These are phyloP conservation scores for Chamaetylas fuelleborni DNA, from an alignment of 2,113 vertebrate genomes.

Conservation along the genomic window DNA sequence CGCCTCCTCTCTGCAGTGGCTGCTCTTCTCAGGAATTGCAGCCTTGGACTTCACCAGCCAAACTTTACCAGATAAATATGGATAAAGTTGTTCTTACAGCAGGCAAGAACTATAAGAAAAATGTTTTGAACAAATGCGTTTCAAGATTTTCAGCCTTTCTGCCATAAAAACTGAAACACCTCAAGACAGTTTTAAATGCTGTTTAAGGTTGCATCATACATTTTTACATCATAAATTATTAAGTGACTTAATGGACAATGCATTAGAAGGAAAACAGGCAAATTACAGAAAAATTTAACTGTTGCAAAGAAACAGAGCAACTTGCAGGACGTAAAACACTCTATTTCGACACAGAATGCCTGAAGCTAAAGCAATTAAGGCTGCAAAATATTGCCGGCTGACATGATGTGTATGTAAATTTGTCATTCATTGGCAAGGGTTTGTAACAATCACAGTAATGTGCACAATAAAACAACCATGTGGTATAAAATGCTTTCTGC, in stretches of 20 bases:
- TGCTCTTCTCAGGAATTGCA: background rate
- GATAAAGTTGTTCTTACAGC: background rate
- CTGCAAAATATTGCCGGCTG: slow-evolving; percentile 84
- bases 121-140: slow-evolving; percentile 37
- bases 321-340: slow-evolving; percentile 81
- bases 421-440: slow-evolving; percentile 84
- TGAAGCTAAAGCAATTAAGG: slow-evolving; percentile 85
- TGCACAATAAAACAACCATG: slow-evolving; percentile 73
- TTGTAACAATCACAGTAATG: slow-evolving; percentile 76
- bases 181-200: slow-evolving; percentile 55
- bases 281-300: slow-evolving; percentile 85
- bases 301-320: slow-evolving; percentile 79
- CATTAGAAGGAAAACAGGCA: slow-evolving; percentile 80
- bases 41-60: background rate
- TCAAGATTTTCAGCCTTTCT: slow-evolving; percentile 27
- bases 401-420: slow-evolving; percentile 86
- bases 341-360: slow-evolving; percentile 81
- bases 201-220: slow-evolving; percentile 68
- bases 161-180: slow-evolving; percentile 7
- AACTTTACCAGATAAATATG: background rate
- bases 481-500: slow-evolving; percentile 71
- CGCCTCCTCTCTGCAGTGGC: rapidly evolving
- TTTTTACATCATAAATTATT: slow-evolving; percentile 80
- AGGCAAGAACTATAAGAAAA: background rate
- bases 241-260: slow-evolving; percentile 81